Evolutionary conservation across 2,797 vertebrate species (phyloP), one percentile per base, ranked within the genome.

Genomic region (Onychomys torridus): DNA sequence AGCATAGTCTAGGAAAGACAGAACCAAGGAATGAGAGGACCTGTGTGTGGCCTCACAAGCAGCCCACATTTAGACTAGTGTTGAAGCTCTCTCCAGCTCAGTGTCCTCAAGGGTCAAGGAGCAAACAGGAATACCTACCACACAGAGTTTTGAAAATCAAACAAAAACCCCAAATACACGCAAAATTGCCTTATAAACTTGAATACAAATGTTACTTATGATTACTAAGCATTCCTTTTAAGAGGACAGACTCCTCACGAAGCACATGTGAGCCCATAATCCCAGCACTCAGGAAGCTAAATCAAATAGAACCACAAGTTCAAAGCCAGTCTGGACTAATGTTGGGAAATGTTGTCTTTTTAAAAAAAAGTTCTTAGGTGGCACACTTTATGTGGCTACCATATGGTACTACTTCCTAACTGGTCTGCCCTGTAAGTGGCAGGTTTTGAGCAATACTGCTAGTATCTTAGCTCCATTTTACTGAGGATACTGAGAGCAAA

Each of bases 121-220:
- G 19, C 37, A 49, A 71, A 49, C 61, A 67, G 32, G 67, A 63
- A 87, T 27, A 91, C 11, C 5, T 75, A 34, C 23, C n/a, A 57
- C 23, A 14, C 6, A 5, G 14, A 14, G 37, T n/a, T 96, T 90
- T 69, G 13, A 67, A 87, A 63, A 69, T 69, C 43, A 67, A 84
- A 76, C 79, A 93, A 85, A 43, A 82, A 5, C 25, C 81, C 17
- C 43, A 57, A 69, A 92, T 34, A 67, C 49, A 82, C 16, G n/a
- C 89, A 75, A 81, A 83, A 94, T 32, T 67, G 40, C 46, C 88
- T 65, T 59, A 40, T 69, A 37, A 67, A 85, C 43, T 91, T 90
- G 6, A 49, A 65, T 88, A 46, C 9, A 84, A 59, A 67, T 27
- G 61, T 57, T 81, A 65, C 32, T 82, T 92, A 27, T 46, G 75